These are phyloP conservation scores for Selenia dentaria DNA, from an alignment of 2,888 invertebrate species.

Conservation along the genomic window DNA sequence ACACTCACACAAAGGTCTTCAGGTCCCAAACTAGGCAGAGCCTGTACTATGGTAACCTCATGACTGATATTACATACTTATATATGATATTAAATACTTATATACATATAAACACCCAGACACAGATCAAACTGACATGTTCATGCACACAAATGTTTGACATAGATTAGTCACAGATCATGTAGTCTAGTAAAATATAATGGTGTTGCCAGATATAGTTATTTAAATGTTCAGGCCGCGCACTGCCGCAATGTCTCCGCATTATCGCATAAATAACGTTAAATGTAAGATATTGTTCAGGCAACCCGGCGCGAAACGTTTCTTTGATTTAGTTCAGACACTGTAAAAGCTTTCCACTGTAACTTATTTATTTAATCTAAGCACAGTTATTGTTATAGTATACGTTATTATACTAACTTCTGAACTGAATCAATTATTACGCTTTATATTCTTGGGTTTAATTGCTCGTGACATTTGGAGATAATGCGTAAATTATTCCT, in stretches of 20 bases:
- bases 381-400: background rate
- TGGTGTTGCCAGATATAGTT: background rate
- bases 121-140: too few relatives aligned
- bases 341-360: constrained; percentile 18
- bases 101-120: too few relatives aligned
- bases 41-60: too few relatives aligned
- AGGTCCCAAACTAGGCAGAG: too few relatives aligned
- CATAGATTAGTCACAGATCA: too few relatives aligned
- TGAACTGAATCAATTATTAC: constrained; percentile 1
- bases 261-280: background rate
- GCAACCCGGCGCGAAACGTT: background rate
- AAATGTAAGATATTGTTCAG: constrained; percentile 5
- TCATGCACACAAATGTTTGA: too few relatives aligned
- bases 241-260: background rate
- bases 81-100: too few relatives aligned
- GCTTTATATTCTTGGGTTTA: constrained; percentile 9
- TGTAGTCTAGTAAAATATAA: constrained; percentile 21
- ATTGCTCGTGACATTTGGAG: constrained; percentile 20
- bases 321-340: constrained; percentile 2
- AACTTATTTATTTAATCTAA: background rate
- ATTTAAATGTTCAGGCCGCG: background rate
- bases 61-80: too few relatives aligned
- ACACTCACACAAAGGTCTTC: too few relatives aligned
- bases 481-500: constrained; percentile 13
- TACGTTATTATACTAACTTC: too few relatives aligned